Evolutionary conservation across 1,140 invertebrate genomes (phyloP), one percentile per base, ranked within the genome.

Genomic region (Halictus rubicundus): DNA sequence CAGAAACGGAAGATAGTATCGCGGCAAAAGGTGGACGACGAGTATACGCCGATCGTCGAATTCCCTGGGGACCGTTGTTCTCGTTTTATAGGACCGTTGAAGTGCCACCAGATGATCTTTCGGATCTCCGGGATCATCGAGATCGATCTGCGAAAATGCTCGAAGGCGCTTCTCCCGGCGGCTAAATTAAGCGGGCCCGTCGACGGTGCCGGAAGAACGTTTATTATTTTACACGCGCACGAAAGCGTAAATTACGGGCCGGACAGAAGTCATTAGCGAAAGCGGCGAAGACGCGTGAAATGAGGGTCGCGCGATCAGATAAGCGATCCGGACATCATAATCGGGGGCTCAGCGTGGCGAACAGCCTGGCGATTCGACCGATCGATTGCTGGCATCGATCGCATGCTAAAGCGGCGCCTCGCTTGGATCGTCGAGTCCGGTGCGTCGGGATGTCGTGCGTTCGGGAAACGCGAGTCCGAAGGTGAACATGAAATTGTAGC

Each of bases 261-360:
- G 54, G 68, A 5, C 7, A 27, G 59, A 54, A 72, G 59, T 74
- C 42, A 75, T 80, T 75, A 68, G 42, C 23, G 54, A 23, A 42
- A 54, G 42, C 32, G 23, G 19, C 12, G n/a, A 25, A 32, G 37
- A 42, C 21, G 8, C 27, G 39, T 39, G n/a, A 66, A 66, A 74
- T 66, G 70, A 74, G 46, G 52, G 27, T n/a, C 70, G n/a, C 52
- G 27, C 12, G 27, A 75, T 75, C 71, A 27, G 78, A 80, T 80
- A 79, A 79, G 49, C n/a, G 70, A 37, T 1, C 39, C 16, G 46
- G n/a, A 79, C 78, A 68, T 78, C 69, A 72, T 78, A 78, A 78
- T 78, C 63, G 54, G 2, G 77, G 39, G 37, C 54, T 54, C 32
- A 3, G 65, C 32, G n/a, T 25, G 61, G 60, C 54, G 71, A 42